These are phyloP conservation scores for Vanessa cardui DNA, from an alignment of 2,888 invertebrate genomes.

Conservation along the genomic window DNA sequence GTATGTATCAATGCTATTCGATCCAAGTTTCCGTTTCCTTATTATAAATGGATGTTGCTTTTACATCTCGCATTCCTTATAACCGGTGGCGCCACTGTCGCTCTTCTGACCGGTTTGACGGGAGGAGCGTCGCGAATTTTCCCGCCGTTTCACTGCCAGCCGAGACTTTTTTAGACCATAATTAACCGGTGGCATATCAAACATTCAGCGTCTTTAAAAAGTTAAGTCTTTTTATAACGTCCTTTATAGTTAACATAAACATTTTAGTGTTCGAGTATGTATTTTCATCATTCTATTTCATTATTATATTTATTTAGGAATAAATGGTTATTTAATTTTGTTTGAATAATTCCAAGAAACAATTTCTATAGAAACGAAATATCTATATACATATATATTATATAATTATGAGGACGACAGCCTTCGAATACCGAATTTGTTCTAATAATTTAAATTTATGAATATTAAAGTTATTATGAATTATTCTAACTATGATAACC, in stretches of 20 bases:
- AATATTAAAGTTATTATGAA: no score
- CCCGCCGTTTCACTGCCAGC: constrained; percentile 44
- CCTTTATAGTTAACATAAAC: constrained; percentile 1
- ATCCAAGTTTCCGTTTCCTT: constrained; percentile 57
- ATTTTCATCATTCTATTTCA: no score
- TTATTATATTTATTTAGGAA: no score
- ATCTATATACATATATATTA: no score
- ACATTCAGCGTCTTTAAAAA: constrained; percentile 20
- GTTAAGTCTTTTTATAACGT: constrained; percentile 1
- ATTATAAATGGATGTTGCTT: constrained; percentile 51
- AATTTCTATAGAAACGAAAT: no score
- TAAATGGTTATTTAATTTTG: no score
- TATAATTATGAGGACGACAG: no score
- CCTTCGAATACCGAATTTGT: no score
- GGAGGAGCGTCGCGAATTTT: constrained; percentile 46
- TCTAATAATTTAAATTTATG: no score
- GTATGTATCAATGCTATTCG: constrained; percentile 26
- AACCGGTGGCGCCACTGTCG: constrained; percentile 47
- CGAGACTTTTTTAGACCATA: constrained; percentile 42
- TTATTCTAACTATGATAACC: no score
- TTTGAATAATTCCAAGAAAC: no score
- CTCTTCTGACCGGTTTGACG: constrained; percentile 43
- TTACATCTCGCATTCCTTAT: constrained; percentile 43
- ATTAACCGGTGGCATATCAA: constrained; percentile 31
- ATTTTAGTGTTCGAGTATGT: background rate